A percentile compares a stretch with the other conserved stretches of the same genome.
Conservation (phyloP, 92 coral and sea anemone species). For the Zoanthus solanderi region DNA sequence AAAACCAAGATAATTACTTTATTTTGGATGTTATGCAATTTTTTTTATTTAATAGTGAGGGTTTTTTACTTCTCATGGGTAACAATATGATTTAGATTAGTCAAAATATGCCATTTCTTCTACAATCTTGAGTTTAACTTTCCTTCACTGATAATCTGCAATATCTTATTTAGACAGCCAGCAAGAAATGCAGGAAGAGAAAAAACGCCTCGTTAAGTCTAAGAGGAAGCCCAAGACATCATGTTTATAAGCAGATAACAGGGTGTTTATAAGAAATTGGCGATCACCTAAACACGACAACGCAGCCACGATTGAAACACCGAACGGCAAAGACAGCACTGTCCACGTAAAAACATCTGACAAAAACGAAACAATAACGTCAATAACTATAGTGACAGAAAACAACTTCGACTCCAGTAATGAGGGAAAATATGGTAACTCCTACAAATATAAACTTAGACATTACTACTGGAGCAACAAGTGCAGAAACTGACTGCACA, state of each 20-base stretch:
- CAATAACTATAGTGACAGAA: background rate
- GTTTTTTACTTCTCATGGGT: background rate
- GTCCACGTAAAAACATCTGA: no score
- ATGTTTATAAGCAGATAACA: background rate
- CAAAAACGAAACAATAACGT: no score
- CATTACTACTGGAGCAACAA: background rate
- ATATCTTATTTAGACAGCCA: slow-evolving; percentile 2
- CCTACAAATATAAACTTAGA: background rate
- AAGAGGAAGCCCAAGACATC: slow-evolving; percentile 3
- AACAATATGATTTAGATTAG: background rate
- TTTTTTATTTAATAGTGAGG: background rate
- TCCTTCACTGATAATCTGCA: slow-evolving; percentile 3
- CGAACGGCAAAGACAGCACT: background rate
- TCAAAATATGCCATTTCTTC: background rate
- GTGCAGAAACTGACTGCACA: background rate
- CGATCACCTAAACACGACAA: background rate
- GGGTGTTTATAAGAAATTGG: background rate
- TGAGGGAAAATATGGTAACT: background rate
- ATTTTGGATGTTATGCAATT: background rate
- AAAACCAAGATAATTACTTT: background rate
- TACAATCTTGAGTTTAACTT: background rate
- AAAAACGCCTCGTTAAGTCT: background rate
- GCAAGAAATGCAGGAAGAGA: background rate
- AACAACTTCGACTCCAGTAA: background rate
- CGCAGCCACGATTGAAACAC: background rate